Evolutionary conservation across 2,113 vertebrate species (phyloP).

Genomic region (Ameiurus melas): DNA sequence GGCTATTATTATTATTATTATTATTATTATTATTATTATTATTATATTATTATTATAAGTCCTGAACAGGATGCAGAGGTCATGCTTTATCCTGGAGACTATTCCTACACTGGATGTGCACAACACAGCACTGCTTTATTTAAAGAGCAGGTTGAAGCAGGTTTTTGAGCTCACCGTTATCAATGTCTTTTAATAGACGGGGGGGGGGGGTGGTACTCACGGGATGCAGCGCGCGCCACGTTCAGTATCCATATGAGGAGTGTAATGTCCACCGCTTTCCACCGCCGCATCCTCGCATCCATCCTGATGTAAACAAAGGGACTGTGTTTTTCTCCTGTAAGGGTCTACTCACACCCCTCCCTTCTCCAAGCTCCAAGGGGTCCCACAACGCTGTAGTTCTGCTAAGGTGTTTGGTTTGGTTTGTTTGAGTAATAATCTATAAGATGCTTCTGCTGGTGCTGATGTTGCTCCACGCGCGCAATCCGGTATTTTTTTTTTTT

Average conservation of each 20-base stretch:
- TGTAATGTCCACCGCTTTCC: conserved; percentile 31
- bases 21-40: background rate
- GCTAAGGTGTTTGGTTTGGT: background rate
- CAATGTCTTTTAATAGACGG: background rate
- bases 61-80: background rate
- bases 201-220: conserved; percentile 49
- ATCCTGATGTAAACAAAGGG: conserved; percentile 54
- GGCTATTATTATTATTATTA: background rate
- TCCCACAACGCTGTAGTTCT: conserved; percentile 26
- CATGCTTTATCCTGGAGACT: background rate
- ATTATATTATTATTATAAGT: background rate
- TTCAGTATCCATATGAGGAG: conserved; percentile 54
- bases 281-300: conserved; percentile 56
- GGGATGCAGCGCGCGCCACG: conserved; percentile 50
- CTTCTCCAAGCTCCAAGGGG: conserved; percentile 41
- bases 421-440: conserved; percentile 29
- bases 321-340: conserved; percentile 11
- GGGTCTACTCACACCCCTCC: conserved; percentile 40
- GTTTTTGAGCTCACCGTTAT: background rate
- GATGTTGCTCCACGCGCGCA: conserved; percentile 24
- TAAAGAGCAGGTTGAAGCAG: background rate
- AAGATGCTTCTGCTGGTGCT: background rate
- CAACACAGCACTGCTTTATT: background rate
- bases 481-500: conserved; percentile 7
- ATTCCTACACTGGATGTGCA: background rate